Percentiles rank a stretch among this genome's conserved stretches.
phyloP scores from a whole-genome alignment of 2,797 vertebrate genomes.

The Gallinago stenura region DNA sequence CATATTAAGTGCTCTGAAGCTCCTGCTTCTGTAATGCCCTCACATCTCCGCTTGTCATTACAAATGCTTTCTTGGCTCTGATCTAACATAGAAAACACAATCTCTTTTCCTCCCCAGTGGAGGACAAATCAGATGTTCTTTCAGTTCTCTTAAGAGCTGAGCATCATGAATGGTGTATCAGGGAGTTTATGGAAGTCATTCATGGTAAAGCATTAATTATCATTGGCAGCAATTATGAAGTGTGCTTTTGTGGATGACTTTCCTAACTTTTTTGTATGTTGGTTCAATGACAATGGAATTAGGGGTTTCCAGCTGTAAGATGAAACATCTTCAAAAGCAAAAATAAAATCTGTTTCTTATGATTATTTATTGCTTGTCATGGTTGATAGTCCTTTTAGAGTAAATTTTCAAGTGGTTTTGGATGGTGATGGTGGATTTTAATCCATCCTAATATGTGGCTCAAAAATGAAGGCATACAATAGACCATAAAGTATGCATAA shows the following conservation, averaged over 20 bases:
- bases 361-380: neutral
- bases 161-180: neutral
- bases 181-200: neutral
- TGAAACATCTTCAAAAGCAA: constrained; percentile 33
- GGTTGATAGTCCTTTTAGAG: neutral
- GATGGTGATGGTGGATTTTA: too few species aligned
- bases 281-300: constrained; percentile 5
- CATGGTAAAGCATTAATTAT: neutral
- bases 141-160: constrained; percentile 50
- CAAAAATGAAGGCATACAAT: neutral
- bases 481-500: neutral
- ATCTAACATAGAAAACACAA: neutral
- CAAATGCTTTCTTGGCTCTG: constrained; percentile 22
- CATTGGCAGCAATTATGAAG: neutral
- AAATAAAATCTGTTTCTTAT: constrained; percentile 67
- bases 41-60: constrained; percentile 36
- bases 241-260: constrained; percentile 27
- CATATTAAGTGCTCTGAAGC: neutral
- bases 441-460: neutral
- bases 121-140: constrained; percentile 8
- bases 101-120: neutral
- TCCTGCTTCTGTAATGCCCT: constrained; percentile 38
- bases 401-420: neutral
- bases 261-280: neutral
- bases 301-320: constrained; percentile 40